Evolutionary conservation across 2,797 vertebrate species (phyloP).

Genomic region (Crax fasciolata): DNA sequence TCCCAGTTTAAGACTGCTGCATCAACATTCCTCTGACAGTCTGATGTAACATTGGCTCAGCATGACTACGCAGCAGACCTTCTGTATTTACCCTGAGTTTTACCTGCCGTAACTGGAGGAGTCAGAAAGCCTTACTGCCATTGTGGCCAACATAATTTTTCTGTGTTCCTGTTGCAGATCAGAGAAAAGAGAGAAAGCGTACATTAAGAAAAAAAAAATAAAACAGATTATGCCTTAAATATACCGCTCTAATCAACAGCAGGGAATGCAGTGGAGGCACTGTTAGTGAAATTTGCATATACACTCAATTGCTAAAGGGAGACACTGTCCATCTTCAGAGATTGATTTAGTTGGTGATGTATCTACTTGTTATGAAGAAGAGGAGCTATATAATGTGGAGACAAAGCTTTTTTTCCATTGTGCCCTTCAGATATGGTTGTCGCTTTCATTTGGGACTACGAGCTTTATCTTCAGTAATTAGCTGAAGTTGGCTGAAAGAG

Average conservation of each 20-base stretch:
- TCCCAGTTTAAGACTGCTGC: background rate
- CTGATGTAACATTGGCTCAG: background rate
- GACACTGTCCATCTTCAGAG: background rate
- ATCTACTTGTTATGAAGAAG: background rate
- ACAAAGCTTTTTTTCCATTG: background rate
- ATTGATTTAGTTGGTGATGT: background rate
- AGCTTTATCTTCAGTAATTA: background rate
- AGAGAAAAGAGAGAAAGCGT: background rate
- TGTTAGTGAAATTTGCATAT: background rate
- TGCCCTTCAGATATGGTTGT: background rate
- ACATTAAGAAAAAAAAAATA: background rate
- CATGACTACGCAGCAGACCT: background rate
- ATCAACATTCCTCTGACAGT: background rate
- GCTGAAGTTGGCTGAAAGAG: background rate
- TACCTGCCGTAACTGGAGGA: background rate
- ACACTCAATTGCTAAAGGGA: background rate
- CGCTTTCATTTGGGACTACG: background rate
- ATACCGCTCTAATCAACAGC: background rate
- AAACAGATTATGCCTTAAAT: background rate
- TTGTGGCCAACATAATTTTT: background rate
- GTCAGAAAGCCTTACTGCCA: background rate
- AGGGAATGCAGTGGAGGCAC: background rate
- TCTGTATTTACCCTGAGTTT: background rate
- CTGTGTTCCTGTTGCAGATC: background rate
- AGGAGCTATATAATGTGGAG: accelerated